These are phyloP conservation scores for Seriola aureovittata DNA, from an alignment of 2,113 vertebrate species.

Conservation along the genomic window DNA sequence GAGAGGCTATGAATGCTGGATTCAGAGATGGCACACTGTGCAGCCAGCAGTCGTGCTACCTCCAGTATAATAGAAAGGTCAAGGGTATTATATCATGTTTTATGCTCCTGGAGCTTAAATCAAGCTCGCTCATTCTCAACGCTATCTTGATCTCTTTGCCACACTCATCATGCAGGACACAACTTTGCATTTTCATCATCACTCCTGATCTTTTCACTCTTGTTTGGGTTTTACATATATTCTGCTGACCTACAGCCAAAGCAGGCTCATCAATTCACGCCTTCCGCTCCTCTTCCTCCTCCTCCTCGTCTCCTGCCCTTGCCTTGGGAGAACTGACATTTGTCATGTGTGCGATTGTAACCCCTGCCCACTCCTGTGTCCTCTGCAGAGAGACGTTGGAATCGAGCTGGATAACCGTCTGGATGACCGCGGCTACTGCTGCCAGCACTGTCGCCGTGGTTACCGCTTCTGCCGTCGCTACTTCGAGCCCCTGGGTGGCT, in stretches of 20 bases:
- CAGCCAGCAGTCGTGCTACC: constrained; percentile 45
- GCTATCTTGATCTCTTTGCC: constrained; percentile 72
- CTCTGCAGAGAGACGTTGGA: constrained; percentile 90
- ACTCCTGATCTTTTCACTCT: constrained; percentile 59
- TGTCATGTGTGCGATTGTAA: constrained; percentile 68
- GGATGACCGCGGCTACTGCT: constrained; percentile 93
- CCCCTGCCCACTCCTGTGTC: constrained; percentile 62
- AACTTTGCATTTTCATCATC: constrained; percentile 65
- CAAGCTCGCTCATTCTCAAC: constrained; percentile 60
- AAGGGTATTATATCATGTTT: constrained; percentile 77
- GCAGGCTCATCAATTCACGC: constrained; percentile 69
- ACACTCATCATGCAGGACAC: constrained; percentile 59
- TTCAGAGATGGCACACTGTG: constrained; percentile 54
- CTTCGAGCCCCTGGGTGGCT: constrained; percentile 93
- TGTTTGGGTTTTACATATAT: constrained; percentile 65
- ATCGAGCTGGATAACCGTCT: constrained; percentile 92
- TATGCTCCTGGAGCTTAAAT: constrained; percentile 72
- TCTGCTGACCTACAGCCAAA: constrained; percentile 55
- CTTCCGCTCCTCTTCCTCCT: constrained; percentile 35
- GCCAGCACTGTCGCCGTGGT: constrained; percentile 91
- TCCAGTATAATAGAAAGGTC: constrained; percentile 78
- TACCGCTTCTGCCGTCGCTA: constrained; percentile 92
- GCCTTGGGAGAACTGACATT: constrained; percentile 67
- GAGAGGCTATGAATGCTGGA: constrained; percentile 50
- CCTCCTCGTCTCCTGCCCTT: constrained; percentile 53